Conservation (phyloP, 2,888 invertebrate species). For the Dasysyrphus tricinctus region DNA sequence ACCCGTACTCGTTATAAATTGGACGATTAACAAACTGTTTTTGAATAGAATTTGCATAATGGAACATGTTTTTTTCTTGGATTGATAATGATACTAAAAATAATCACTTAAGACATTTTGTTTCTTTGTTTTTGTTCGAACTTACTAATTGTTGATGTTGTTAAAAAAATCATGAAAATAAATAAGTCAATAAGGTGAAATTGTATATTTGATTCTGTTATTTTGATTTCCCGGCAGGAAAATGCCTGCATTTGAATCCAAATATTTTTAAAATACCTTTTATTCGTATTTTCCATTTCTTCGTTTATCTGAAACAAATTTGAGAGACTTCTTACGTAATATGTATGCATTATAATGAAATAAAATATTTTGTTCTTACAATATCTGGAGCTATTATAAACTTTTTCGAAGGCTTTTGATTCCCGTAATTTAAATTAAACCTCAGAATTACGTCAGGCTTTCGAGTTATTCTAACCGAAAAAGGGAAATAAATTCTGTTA, state of each 20-base stretch:
- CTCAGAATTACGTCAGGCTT: too few species aligned
- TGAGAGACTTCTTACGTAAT: neutral
- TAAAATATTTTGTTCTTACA: too few species aligned
- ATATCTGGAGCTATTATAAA: too few species aligned
- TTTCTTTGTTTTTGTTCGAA: neutral
- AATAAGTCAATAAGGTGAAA: slow-evolving; percentile 68
- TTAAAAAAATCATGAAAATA: slow-evolving; percentile 71
- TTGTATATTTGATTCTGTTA: slow-evolving; percentile 53
- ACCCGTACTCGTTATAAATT: slow-evolving; percentile 25
- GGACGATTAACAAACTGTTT: slow-evolving; percentile 69
- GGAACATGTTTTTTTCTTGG: slow-evolving; percentile 72
- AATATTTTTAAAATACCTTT: neutral
- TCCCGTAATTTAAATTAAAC: too few species aligned
- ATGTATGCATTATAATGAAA: too few species aligned
- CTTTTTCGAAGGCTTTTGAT: too few species aligned
- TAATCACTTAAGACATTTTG: neutral
- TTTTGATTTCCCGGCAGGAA: neutral
- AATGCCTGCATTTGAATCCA: neutral
- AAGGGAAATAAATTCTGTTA: too few species aligned
- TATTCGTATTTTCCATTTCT: neutral
- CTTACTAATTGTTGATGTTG: slow-evolving; percentile 72
- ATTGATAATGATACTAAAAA: slow-evolving; percentile 75
- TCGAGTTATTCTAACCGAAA: too few species aligned
- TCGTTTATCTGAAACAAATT: neutral
- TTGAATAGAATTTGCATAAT: slow-evolving; percentile 72